Evolutionary conservation across 2,888 invertebrate genomes (phyloP).

Genomic region (Dyspetes luteomarginatus): DNA sequence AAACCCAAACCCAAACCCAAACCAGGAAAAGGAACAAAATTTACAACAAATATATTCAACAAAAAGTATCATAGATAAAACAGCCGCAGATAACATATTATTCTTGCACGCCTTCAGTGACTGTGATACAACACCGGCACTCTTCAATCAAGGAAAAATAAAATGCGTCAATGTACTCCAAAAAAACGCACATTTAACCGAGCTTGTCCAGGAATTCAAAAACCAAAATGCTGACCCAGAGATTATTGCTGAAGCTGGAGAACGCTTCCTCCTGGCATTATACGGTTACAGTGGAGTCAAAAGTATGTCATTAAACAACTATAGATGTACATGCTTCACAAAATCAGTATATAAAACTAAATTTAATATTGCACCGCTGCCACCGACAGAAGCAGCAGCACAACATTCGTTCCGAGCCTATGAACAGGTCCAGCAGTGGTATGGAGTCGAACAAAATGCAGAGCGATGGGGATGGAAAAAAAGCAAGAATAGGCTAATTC

Average conservation of each 20-base stretch:
- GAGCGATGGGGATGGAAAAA: slow-evolving; percentile 68
- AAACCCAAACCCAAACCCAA: no score
- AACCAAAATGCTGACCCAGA: slow-evolving; percentile 67
- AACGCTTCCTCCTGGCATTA: slow-evolving; percentile 61
- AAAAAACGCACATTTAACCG: no score
- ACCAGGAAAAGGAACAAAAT: no score
- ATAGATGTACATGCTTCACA: slow-evolving; percentile 58
- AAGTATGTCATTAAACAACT: slow-evolving; percentile 62
- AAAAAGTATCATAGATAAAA: no score
- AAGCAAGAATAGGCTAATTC: slow-evolving; percentile 10
- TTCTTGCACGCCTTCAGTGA: no score
- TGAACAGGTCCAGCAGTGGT: slow-evolving; percentile 72
- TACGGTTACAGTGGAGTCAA: slow-evolving; percentile 50
- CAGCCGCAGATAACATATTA: no score
- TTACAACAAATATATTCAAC: no score
- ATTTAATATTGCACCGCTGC: slow-evolving; percentile 60
- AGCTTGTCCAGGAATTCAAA: no score
- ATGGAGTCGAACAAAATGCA: slow-evolving; percentile 66
- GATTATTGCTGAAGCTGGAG: slow-evolving; percentile 67
- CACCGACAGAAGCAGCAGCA: slow-evolving; percentile 66
- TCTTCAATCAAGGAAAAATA: no score
- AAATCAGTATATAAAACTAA: slow-evolving; percentile 63
- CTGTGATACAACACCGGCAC: no score
- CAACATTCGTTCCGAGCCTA: slow-evolving; percentile 74
- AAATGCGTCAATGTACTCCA: no score